Conservation (phyloP, 2,888 invertebrate species). For the Tachina lurida region DNA sequence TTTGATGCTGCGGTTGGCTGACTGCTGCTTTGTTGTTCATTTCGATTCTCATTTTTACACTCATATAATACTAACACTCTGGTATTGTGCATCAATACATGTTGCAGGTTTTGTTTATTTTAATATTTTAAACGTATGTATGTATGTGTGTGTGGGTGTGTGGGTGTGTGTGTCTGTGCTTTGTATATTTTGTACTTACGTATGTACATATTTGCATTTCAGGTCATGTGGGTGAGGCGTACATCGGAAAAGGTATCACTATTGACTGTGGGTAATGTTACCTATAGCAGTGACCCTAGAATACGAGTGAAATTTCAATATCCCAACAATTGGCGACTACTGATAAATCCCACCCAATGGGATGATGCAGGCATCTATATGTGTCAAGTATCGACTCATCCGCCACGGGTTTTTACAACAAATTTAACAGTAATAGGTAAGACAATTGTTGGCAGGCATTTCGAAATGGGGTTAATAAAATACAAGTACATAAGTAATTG, state of each 20-base stretch:
- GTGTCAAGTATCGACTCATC: slow-evolving; percentile 92
- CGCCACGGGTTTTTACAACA: slow-evolving; percentile 89
- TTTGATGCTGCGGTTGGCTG: slow-evolving; percentile 36
- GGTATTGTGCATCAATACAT: not conserved
- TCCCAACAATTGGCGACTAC: slow-evolving; percentile 88
- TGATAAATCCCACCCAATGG: slow-evolving; percentile 88
- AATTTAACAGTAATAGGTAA: slow-evolving; percentile 90
- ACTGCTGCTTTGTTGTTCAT: slow-evolving; percentile 19
- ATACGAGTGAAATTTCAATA: slow-evolving; percentile 87
- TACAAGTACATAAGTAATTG: not conserved
- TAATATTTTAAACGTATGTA: not conserved
- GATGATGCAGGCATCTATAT: slow-evolving; percentile 90
- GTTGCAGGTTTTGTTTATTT: slow-evolving; percentile 43
- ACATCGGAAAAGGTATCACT: slow-evolving; percentile 86
- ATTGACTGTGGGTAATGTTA: slow-evolving; percentile 86
- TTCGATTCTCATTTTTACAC: not conserved
- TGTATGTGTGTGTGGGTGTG: not conserved
- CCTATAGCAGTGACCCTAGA: slow-evolving; percentile 86
- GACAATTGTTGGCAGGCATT: slow-evolving; percentile 8
- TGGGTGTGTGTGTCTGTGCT: not conserved
- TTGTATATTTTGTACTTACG: not conserved
- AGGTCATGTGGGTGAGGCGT: slow-evolving; percentile 89
- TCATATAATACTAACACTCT: not conserved
- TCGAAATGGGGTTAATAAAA: slow-evolving; percentile 21
- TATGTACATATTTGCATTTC: slow-evolving; percentile 29